Conservation (phyloP, 1,140 invertebrate genomes). For the Zaprionus capensis region DNA sequence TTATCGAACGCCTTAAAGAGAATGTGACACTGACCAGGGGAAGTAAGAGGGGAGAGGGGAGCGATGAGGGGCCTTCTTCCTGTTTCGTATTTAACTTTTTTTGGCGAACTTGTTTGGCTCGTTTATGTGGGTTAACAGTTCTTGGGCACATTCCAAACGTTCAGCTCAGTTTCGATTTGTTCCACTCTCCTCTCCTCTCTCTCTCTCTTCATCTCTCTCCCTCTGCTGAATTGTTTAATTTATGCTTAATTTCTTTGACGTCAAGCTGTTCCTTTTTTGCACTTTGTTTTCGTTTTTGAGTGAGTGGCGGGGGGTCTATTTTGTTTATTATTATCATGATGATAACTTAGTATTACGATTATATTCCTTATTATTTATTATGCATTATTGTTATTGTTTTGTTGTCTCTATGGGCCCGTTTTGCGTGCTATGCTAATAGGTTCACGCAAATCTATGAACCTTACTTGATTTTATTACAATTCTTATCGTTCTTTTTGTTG, state of each 20-base stretch:
- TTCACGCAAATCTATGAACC: conserved; percentile 46
- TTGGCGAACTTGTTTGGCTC: conserved; percentile 42
- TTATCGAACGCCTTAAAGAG: conserved; percentile 56
- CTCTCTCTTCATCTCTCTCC: neutral
- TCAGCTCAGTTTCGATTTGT: conserved; percentile 11
- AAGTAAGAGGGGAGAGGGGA: neutral
- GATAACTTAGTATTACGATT: conserved; percentile 14
- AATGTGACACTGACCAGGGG: conserved; percentile 33
- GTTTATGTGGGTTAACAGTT: conserved; percentile 72
- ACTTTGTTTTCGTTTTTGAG: conserved; percentile 15
- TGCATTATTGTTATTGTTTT: conserved; percentile 15
- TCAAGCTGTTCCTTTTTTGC: conserved; percentile 13
- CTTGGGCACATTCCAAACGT: conserved; percentile 57
- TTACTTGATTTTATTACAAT: conserved; percentile 30
- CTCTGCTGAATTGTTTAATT: conserved; percentile 22
- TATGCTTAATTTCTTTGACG: conserved; percentile 43
- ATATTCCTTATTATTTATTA: conserved; percentile 18
- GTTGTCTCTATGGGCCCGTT: conserved; percentile 7
- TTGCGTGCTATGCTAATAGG: conserved; percentile 36
- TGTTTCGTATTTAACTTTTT: conserved; percentile 46
- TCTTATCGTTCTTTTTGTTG: conserved; percentile 16
- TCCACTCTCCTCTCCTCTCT: too few relatives aligned
- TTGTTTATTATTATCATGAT: conserved; percentile 16
- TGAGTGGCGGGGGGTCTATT: neutral
- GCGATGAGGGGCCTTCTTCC: conserved; percentile 43